Base-by-base conservation (phyloP, 2,797 vertebrate genomes). In the Manis javanica region DNA sequence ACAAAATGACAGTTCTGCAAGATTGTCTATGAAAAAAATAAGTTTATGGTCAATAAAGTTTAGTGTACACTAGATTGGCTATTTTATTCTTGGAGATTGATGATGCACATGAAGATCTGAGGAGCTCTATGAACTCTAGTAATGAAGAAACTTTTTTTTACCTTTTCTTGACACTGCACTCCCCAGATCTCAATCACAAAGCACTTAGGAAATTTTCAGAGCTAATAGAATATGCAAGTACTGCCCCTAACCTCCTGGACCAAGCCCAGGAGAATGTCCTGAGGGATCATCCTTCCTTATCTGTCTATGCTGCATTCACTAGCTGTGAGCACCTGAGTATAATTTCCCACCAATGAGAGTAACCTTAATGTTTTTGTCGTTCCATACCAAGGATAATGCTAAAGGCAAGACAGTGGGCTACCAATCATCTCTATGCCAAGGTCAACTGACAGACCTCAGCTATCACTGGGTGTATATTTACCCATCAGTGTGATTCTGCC, bases 1-100 rank as follows among this genome's bases (percentile, higher is more conserved):
- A 74, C 34, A 86, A 84, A 69, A 69, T 26, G 13, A 83, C 14
- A 79, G 53, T 53, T 90, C 15, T 90, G 7, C 9, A 94, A 29
- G 57, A 74, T 14, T 4, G 29, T 95, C 51, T 82, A 64, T 29
- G 49, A 64, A 72, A 79, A 81, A 82, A 61, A 42, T 4, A 61
- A 61, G 5, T 39, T 13, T 72, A 9, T 5, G 14, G 26, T 74
- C 51, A 92, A 39, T 72, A 92, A 95, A 51, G 37, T 69, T 87
- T 63, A 39, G 12, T 14, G 2, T 42, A 26, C 0, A 26, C 7
- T 46, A 55, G 0, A 19, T 49, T 53, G 11, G 31, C 14, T 29
- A 72, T 53, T 83, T 88, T 61, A 55, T 39, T 53, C 21, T 79
- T 53, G 46, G 21, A 90, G 23, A 55, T 0, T 37, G n/a, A 78